Evolutionary conservation across 2,888 invertebrate genomes (phyloP), one percentile per base, ranked within the genome.

Genomic region (Agriopis leucophaearia): DNA sequence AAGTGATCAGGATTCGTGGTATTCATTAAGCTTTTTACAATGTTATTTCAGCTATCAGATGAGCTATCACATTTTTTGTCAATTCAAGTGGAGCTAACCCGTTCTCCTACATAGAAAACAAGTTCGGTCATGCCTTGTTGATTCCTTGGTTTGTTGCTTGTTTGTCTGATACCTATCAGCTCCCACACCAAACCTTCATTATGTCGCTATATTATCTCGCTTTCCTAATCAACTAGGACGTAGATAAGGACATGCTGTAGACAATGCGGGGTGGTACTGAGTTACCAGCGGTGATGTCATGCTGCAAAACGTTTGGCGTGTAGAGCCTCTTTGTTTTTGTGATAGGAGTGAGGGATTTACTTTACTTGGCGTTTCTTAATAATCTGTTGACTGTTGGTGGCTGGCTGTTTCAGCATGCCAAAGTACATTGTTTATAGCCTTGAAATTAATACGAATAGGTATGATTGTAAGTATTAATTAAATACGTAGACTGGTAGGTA

Each of bases 231-330:
- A 52, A 69, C 44, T 38, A n/a, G n/a, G 51, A 54, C 40, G 54
- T 45, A 18, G 66, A 75, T 54, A 73, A 63, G 65, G 75, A 73
- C 66, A 67, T 65, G 18, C 40, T 36, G 42, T 50, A 57, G 52
- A 58, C 60, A 65, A 67, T 57, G 44, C 59, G 52, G 56, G 63
- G 61, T 59, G 47, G 47, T 67, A 48, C 57, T 56, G 48, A 62
- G 51, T 50, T 56, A 54, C 58, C 58, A 35, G 50, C 40, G 75
- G 57, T 75, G 75, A 75, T 75, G 74, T 75, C 75, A 75, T 71
- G 56, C 67, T 61, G 63, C 60, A 71, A 64, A 73, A 71, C 61
- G 68, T 63, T 74, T 73, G 48, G 68, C 68, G 51, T 69, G 67
- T 56, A 47, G 51, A 70, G 64, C 59, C 62, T 68, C 72, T 75